Evolutionary conservation across 2,888 invertebrate species (phyloP), one percentile per base, ranked within the genome.

Genomic region (Harpalus rufipes): DNA sequence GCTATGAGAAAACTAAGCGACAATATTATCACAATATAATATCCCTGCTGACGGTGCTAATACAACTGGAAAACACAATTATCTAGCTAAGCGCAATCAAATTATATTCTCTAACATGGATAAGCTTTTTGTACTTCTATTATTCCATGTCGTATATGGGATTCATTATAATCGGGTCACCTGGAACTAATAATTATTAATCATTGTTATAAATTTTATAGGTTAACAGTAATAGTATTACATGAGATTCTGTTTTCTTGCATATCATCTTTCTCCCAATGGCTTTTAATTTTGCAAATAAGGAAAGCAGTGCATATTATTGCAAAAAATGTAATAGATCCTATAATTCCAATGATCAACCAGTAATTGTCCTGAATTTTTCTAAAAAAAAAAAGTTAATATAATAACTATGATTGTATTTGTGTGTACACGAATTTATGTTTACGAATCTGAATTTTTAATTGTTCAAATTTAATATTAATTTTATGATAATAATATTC

Each of bases 161-260:
- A 14, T 76, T 61, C 12, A 25, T 74, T 44, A 63, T 81, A 8
- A 74, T 72, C 59, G 84, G 82, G 16, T 85, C 81, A 76, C 39
- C 86, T 86, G 56, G 81, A 61, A 14, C 41, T 44, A 68, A 39
- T 39, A 68, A 32, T 65, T 32, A 32, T n/a, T 39, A 68, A 68
- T 14, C 10, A 7, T 68, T 5, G n/a, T 39, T 68, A 41, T 44
- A 44, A 41, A 18, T 44, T 18, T 74, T 18, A 44, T 44, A 32
- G 1, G 32, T 32, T 74, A 74, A 41, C 44, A 44, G 16, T 10
- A 18, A 74, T 44, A 16, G 16, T 74, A 74, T 41, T 74, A 74
- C 18, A 1, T 18, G 41, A 10, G 10, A 51, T 51, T 51, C 44
- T 12, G 1, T 12, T 8, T 12, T 51, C 12, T 12, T 51, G 2